Evolutionary conservation across 2,797 vertebrate genomes (phyloP), one percentile per base, ranked within the genome.

Genomic region (Thunnus albacares): DNA sequence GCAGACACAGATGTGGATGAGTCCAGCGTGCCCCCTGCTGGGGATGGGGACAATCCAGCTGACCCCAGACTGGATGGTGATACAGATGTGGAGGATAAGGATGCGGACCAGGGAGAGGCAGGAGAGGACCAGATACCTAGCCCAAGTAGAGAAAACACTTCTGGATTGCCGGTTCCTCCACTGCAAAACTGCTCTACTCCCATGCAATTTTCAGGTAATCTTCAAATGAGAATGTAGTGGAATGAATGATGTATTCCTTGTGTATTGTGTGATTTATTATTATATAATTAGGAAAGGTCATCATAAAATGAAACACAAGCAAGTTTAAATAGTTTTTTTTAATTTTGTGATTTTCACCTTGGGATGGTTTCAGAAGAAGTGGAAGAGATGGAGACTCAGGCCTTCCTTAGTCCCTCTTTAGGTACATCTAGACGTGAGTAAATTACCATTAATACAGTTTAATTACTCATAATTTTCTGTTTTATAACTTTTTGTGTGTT

Each of bases 301-400:
- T 24, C 15, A 30, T 17, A 56, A 26, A 6, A 51, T 51, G 15
- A 68, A 9, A 67, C 45, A 13, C 6, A 51, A 43, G 22, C 3
- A 24, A 55, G 4, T 79, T 71, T 67, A 64, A 75, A 67, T 22
- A 3, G 3, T 38, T 1, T 55, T 47, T 74, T 56, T 17, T n/a
- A 14, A 35, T 69, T 58, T 70, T 20, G 3, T 71, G 38, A 2
- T 71, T 73, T 77, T 45, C 0, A 10, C 7, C 67, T 59, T 79
- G 9, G 1, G 4, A 52, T 83, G 28, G 5, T 81, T 85, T 14
- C 75, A 91, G 84, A 60, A 71, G 52, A 55, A 18, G 22, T 83
- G n/a, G 91, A 91, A 51, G 89, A 95, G 13, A 89, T 95, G 83
- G 92, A 93, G 12, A 96, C 95, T 12, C 94, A 96, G 71, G 85